These are phyloP conservation scores for Lasiurus borealis DNA, from an alignment of 2,113 vertebrate genomes.

Conservation along the genomic window DNA sequence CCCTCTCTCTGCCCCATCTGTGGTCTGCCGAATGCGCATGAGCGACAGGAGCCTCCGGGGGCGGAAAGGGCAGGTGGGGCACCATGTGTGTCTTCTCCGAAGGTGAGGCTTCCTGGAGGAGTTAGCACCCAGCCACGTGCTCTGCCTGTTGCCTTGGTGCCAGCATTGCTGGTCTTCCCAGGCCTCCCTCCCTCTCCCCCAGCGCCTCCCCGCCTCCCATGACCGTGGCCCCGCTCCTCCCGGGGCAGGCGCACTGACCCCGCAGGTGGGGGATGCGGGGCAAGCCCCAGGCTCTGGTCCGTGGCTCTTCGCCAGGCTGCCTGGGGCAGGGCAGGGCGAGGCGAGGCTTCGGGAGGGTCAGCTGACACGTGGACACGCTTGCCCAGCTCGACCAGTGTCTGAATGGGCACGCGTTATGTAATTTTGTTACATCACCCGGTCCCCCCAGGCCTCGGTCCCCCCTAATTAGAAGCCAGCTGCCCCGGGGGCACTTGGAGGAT, in stretches of 20 bases:
- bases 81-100: rapidly evolving
- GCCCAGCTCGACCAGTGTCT: neutral
- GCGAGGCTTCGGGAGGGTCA: neutral
- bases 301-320: neutral
- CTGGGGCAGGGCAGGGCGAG: neutral
- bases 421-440: conserved; percentile 48
- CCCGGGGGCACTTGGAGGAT: neutral
- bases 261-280: neutral
- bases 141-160: rapidly evolving
- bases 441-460: neutral
- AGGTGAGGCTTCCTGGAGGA: neutral
- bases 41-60: neutral
- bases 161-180: too few species aligned
- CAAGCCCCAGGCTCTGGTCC: neutral
- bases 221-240: neutral
- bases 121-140: rapidly evolving
- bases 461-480: conserved; percentile 24
- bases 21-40: neutral
- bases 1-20: neutral
- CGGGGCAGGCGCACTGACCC: neutral
- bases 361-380: neutral
- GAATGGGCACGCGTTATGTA: neutral
- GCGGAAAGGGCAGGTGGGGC: too few species aligned
- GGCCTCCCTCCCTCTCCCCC: too few species aligned
- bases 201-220: rapidly evolving